Conservation (phyloP, 2,797 vertebrate species). For the Myiotriccus ornatus region DNA sequence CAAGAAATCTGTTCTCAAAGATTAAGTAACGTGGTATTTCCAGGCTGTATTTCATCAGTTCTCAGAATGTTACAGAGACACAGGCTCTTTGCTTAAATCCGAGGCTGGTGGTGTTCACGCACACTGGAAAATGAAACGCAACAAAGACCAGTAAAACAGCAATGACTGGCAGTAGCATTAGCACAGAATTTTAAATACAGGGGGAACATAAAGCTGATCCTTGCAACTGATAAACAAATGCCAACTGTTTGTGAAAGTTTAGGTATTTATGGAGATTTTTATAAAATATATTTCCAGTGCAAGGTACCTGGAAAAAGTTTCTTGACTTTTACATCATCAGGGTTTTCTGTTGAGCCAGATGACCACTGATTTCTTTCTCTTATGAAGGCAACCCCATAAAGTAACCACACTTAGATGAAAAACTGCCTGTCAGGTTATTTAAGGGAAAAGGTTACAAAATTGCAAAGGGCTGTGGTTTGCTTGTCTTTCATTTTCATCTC, state of each 20-base stretch:
- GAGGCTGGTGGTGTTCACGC: conserved; percentile 22
- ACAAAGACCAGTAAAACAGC: conserved; percentile 23
- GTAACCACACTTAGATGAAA: background rate
- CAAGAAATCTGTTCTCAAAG: background rate
- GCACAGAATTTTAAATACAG: conserved; percentile 13
- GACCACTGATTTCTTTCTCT: background rate
- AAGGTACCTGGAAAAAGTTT: background rate
- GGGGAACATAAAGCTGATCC: background rate
- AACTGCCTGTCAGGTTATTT: background rate
- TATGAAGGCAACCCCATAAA: background rate
- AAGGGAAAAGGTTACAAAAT: background rate
- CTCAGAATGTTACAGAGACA: conserved; percentile 29
- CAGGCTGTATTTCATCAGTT: conserved; percentile 47
- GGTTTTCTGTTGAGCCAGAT: background rate
- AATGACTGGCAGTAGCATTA: background rate
- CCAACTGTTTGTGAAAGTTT: background rate
- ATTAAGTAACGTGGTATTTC: conserved; percentile 37
- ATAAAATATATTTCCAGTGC: background rate
- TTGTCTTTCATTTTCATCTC: background rate
- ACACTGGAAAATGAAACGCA: conserved; percentile 4
- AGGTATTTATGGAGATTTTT: background rate
- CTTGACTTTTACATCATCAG: background rate
- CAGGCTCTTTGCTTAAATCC: conserved; percentile 43
- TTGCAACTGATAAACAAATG: background rate
- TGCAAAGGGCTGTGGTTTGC: background rate